These are phyloP conservation scores for Linyphia triangularis DNA, from an alignment of 2,888 invertebrate genomes.

Conservation along the genomic window DNA sequence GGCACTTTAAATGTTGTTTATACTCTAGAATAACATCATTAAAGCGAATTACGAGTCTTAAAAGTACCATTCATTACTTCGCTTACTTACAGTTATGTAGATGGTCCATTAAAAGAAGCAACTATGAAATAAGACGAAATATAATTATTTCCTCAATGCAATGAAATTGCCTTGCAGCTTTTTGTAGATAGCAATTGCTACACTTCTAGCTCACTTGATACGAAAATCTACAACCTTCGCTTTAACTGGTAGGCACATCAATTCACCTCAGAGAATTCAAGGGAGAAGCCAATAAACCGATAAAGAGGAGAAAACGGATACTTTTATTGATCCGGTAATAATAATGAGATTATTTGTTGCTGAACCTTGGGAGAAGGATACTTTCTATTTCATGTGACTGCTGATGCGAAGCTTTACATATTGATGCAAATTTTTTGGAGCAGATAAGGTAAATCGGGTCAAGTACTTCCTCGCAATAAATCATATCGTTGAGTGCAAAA, in stretches of 20 bases:
- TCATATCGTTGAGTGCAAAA: slow-evolving; percentile 3
- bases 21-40: too few species aligned
- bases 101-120: slow-evolving; percentile 27
- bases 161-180: slow-evolving; percentile 12
- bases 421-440: slow-evolving; percentile 22
- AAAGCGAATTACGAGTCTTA: too few species aligned
- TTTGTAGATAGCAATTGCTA: slow-evolving; percentile 5
- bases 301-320: slow-evolving; percentile 71
- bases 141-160: not conserved
- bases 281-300: slow-evolving; percentile 64
- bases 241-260: slow-evolving; percentile 58
- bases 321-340: slow-evolving; percentile 70
- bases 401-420: slow-evolving; percentile 46
- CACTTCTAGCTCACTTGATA: slow-evolving; percentile 29
- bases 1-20: too few species aligned
- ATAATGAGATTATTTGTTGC: slow-evolving; percentile 73
- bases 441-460: slow-evolving; percentile 9
- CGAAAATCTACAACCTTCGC: slow-evolving; percentile 38
- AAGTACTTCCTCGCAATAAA: not conserved
- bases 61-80: slow-evolving; percentile 22
- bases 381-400: slow-evolving; percentile 52
- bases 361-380: slow-evolving; percentile 54
- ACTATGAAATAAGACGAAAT: slow-evolving; percentile 17
- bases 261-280: slow-evolving; percentile 48
- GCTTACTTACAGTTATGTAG: slow-evolving; percentile 37